Conservation (phyloP, 2,113 vertebrate species). For the Atractosteus spatula region DNA sequence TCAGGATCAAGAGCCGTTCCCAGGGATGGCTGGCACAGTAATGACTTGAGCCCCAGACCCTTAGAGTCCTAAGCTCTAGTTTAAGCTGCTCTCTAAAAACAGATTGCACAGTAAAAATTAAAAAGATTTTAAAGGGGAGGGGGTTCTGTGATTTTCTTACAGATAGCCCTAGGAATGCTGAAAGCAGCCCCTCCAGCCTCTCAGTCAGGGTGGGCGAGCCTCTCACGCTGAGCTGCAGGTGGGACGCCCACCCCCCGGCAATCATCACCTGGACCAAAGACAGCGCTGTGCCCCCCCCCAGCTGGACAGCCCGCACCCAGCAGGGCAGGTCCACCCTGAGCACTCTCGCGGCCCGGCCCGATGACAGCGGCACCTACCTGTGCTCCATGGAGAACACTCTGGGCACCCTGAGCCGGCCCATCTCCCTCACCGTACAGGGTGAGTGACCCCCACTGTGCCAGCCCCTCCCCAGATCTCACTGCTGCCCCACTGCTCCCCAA, state of each 20-base stretch:
- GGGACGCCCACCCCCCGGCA: background rate
- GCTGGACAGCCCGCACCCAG: background rate
- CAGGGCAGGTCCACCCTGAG: background rate
- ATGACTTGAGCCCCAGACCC: too few relatives aligned
- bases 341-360: background rate
- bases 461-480: too few relatives aligned
- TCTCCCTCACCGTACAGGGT: background rate
- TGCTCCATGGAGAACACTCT: background rate
- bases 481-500: too few relatives aligned
- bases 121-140: background rate
- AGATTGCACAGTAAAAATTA: too few relatives aligned
- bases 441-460: background rate
- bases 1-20: too few relatives aligned
- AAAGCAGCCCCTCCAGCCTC: background rate
- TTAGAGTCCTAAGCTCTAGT: too few relatives aligned
- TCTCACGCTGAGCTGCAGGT: background rate
- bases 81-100: too few relatives aligned
- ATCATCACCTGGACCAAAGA: background rate
- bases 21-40: too few relatives aligned
- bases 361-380: background rate
- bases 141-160: background rate
- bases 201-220: background rate
- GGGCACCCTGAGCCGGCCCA: background rate
- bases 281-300: background rate
- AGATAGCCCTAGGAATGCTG: background rate